Evolutionary conservation across 2,113 vertebrate species (phyloP).

Genomic region (Pseudopipra pipra): DNA sequence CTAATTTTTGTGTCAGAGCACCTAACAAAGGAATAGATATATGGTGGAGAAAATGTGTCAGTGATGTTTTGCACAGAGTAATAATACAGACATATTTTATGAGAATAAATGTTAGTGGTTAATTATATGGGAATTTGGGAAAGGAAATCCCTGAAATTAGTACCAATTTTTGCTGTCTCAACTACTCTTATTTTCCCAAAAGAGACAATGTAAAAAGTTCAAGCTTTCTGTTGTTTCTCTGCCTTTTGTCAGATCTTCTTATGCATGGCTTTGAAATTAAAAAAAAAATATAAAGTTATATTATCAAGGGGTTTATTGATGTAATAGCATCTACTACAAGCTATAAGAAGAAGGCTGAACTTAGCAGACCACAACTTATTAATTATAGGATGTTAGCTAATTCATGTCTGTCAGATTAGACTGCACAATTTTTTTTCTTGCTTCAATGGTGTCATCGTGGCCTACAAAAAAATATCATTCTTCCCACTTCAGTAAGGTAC

Average conservation of each 20-base stretch:
- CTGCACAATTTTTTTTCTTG: not conserved
- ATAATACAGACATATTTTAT: not conserved
- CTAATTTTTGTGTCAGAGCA: not conserved
- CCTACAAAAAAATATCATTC: not conserved
- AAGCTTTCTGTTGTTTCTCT: not conserved
- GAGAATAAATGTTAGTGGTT: not conserved
- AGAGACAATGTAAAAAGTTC: not conserved
- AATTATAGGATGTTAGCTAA: not conserved
- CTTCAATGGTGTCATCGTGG: not conserved
- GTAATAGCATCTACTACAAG: not conserved
- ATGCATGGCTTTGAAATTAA: not conserved
- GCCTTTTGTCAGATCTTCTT: not conserved
- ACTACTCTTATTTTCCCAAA: not conserved
- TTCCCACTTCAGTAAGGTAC: not conserved
- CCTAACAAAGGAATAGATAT: not conserved
- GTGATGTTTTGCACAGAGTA: accelerated
- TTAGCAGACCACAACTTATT: not conserved
- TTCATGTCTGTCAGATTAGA: not conserved
- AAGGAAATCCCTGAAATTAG: not conserved
- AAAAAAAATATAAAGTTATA: not conserved
- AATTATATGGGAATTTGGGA: not conserved
- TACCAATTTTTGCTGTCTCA: not conserved
- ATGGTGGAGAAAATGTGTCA: not conserved
- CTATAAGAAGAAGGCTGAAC: not conserved
- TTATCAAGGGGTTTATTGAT: not conserved